These are phyloP conservation scores for Colistium nudipinnis DNA, from an alignment of 2,113 vertebrate species.

Conservation along the genomic window DNA sequence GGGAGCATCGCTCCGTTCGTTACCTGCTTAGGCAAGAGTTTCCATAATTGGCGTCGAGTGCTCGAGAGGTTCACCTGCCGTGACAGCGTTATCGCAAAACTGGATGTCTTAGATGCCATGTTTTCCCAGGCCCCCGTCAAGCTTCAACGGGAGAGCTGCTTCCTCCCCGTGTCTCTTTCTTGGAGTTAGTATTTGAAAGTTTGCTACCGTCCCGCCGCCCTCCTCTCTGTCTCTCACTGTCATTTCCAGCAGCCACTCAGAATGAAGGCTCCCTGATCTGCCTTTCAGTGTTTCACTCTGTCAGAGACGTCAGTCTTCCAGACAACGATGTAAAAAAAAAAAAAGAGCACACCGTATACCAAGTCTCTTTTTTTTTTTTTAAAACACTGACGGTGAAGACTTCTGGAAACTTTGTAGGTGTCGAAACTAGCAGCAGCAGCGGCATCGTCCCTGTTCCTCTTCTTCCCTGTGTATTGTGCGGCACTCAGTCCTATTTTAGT, in stretches of 20 bases:
- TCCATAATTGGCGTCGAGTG: slow-evolving; percentile 64
- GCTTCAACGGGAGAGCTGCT: slow-evolving; percentile 47
- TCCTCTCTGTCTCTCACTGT: slow-evolving; percentile 22
- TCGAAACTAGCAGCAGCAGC: slow-evolving; percentile 61
- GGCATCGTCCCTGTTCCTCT: slow-evolving; percentile 12
- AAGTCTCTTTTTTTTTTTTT: slow-evolving; percentile 28
- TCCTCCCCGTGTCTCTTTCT: slow-evolving; percentile 32
- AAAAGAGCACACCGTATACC: neutral
- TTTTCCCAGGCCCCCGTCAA: slow-evolving; percentile 57
- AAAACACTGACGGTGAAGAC: slow-evolving; percentile 43
- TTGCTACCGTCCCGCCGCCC: slow-evolving; percentile 19
- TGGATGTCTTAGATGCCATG: slow-evolving; percentile 56
- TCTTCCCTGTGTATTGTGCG: slow-evolving; percentile 31
- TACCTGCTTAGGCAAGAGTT: slow-evolving; percentile 59
- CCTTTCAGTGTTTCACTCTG: slow-evolving; percentile 43
- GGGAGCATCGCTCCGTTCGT: slow-evolving; percentile 50
- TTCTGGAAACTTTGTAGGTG: slow-evolving; percentile 59
- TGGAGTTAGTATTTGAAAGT: slow-evolving; percentile 51
- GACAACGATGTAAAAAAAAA: slow-evolving; percentile 28
- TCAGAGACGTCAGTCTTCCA: slow-evolving; percentile 27
- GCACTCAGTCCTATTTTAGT: slow-evolving; percentile 30
- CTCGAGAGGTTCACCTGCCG: slow-evolving; percentile 50
- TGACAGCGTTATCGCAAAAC: slow-evolving; percentile 40
- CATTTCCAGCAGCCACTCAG: slow-evolving; percentile 46
- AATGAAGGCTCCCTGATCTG: slow-evolving; percentile 38